Base-by-base conservation (phyloP, 2,888 invertebrate species). In the Palloptera scutellata region DNA sequence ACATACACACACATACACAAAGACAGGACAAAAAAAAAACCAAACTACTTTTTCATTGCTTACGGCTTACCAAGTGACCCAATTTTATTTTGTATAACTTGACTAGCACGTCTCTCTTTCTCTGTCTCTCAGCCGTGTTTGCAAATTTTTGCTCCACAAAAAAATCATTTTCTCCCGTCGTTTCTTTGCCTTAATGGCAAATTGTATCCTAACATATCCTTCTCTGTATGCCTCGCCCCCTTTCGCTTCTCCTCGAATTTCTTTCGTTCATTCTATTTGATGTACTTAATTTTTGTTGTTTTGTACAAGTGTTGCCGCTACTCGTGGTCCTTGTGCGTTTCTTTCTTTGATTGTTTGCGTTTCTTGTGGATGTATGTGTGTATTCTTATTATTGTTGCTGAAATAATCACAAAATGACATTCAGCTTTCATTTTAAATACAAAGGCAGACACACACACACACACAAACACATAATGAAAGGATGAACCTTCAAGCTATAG, bases 151-250 rank as follows among this genome's bases (percentile, higher is more conserved):
- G 6, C 15, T 53, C 17, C 20, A 30, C 12, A 41, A 40, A 55
- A 40, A 41, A 40, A 13, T n/a, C 4, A 51, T 63, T 60, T 64
- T 40, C 9, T 53, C 52, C 43, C 45, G 30, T 60, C 43, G 19
- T n/a, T 66, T 62, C 54, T n/a, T 61, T 52, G 45, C 58, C 15
- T 15, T 12, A 54, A 54, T 43, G 62, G 54, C 63, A 66, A 42
- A 58, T 43, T 66, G 57, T 53, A 41, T 58, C 15, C 55, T 30
- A 48, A 48, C 30, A 43, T 45, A 1, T 41, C 19, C 20, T 53
- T 11, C 30, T 30, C 6, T 30, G 2, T 6, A 4, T 30, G 30
- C 30, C 30, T 6, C 30, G 6, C 6, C 6, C 30, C 30, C 30
- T 30, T 30, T 30, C 30, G 30, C 6, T 30, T 30, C 30, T 30